Evolutionary conservation across 2,888 invertebrate genomes (phyloP).

Genomic region (Trissonchulus latispiculum): DNA sequence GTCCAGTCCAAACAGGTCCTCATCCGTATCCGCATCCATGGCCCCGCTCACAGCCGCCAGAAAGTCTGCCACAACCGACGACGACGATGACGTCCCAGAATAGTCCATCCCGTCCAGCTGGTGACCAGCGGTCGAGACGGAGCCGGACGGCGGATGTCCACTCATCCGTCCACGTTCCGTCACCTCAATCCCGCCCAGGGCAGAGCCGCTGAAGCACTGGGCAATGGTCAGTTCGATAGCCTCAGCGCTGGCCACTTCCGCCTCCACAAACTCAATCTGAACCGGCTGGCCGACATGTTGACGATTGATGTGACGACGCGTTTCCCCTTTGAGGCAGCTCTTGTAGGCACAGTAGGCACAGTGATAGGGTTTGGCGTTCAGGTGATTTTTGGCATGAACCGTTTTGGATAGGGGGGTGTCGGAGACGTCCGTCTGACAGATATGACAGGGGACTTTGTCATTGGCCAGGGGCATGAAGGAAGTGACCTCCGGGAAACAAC

Average conservation of each 20-base stretch:
- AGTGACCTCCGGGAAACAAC: conserved; percentile 21
- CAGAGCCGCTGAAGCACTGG: conserved; percentile 17
- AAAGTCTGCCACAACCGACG: no score
- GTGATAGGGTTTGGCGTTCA: conserved; percentile 23
- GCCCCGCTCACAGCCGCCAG: neutral
- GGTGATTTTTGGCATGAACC: conserved; percentile 24
- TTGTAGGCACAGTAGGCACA: conserved; percentile 23
- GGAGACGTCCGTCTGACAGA: conserved; percentile 16
- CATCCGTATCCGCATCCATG: neutral
- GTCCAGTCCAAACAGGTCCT: neutral
- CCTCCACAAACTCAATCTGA: conserved; percentile 13
- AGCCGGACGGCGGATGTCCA: no score
- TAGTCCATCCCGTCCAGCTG: no score
- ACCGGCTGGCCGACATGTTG: conserved; percentile 12
- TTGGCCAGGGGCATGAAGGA: neutral
- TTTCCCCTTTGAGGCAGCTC: conserved; percentile 23
- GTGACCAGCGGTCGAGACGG: no score
- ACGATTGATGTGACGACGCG: conserved; percentile 22
- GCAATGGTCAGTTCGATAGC: conserved; percentile 20
- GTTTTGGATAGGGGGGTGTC: conserved; percentile 16
- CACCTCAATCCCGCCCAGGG: neutral
- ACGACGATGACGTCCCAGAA: no score
- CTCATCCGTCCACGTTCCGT: neutral
- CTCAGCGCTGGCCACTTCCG: conserved; percentile 3
- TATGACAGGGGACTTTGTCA: conserved; percentile 7